Evolutionary conservation across 2,113 vertebrate genomes (phyloP), one percentile per base, ranked within the genome.

Genomic region (Crotalus viridis): DNA sequence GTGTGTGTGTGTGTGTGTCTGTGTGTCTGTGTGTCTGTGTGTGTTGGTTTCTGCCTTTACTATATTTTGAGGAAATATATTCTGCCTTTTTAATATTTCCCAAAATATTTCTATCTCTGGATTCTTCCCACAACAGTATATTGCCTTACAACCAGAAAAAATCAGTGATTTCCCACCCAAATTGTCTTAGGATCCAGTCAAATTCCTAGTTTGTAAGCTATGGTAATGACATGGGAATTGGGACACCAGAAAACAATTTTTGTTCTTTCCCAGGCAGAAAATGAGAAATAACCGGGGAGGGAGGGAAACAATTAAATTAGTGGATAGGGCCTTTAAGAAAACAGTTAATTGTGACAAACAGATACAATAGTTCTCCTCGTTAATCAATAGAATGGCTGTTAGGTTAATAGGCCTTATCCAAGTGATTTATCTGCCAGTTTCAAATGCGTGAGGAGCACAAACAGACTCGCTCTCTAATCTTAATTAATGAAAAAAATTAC

Each of bases 321-420:
- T 81, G 94, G 95, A 95, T 46, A 33, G 33, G 64, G 89, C 95
- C 89, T 94, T 96, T 96, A 95, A 94, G 94, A 8, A 94, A 56
- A 48, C 92, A 91, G 43, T 97, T 96, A 95, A 93, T 94, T 91
- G 92, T 94, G 94, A 94, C 96, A 95, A 9, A 33, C 92, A 94
- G 95, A 96, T 95, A 28, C 95, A 95, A 74, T 81, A 64, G 17
- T 90, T 91, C 59, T 88, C 33, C 59, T 57, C 95, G 43, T n/a
- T 94, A 89, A 97, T 97, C 95, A 94, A 96, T 96, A 94, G 5
- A 90, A 1, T 52, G 91, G 54, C 94, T 91, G 87, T 46, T 89
- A 95, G 52, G 33, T 64, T 88, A 96, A 92, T 89, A 86, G 57
- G 59, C 48, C 85, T 94, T 96, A 93, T 95, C 0, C 1, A 92